Evolutionary conservation across 2,113 vertebrate genomes (phyloP).

Genomic region (Chrysemys picta): DNA sequence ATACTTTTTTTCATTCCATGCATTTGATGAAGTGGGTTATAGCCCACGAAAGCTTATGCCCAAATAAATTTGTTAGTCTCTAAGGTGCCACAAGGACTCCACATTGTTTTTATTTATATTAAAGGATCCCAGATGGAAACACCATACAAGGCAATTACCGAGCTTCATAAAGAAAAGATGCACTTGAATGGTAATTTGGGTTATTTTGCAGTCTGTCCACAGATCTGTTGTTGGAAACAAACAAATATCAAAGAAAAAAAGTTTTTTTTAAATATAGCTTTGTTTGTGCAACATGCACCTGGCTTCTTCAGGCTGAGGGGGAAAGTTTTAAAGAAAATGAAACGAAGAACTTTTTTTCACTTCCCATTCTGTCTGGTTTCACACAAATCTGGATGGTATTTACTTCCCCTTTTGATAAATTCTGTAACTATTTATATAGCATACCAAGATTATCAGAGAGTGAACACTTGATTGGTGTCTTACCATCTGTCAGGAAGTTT

Average conservation of each 20-base stretch:
- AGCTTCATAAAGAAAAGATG: background rate
- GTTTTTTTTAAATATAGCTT: background rate
- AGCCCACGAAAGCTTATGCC: too few relatives aligned
- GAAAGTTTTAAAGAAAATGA: background rate
- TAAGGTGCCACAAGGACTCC: too few relatives aligned
- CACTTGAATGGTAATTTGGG: background rate
- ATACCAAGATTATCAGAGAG: background rate
- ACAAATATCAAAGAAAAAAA: background rate
- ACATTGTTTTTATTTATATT: background rate
- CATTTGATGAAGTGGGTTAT: too few relatives aligned
- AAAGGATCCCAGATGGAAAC: conserved; percentile 1
- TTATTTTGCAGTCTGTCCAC: conserved; percentile 3
- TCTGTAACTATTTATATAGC: background rate
- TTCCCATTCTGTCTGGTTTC: conserved; percentile 60
- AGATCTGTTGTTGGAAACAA: background rate
- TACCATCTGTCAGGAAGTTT: background rate
- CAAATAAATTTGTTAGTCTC: too few relatives aligned
- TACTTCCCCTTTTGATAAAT: background rate
- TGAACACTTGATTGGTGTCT: background rate
- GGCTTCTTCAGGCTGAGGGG: background rate
- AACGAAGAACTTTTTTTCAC: background rate
- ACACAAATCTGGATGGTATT: background rate
- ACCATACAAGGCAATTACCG: background rate
- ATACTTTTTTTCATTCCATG: too few relatives aligned
- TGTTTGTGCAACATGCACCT: conserved; percentile 44